These are phyloP conservation scores for Atta cephalotes DNA, from an alignment of 1,140 invertebrate species.

Conservation along the genomic window DNA sequence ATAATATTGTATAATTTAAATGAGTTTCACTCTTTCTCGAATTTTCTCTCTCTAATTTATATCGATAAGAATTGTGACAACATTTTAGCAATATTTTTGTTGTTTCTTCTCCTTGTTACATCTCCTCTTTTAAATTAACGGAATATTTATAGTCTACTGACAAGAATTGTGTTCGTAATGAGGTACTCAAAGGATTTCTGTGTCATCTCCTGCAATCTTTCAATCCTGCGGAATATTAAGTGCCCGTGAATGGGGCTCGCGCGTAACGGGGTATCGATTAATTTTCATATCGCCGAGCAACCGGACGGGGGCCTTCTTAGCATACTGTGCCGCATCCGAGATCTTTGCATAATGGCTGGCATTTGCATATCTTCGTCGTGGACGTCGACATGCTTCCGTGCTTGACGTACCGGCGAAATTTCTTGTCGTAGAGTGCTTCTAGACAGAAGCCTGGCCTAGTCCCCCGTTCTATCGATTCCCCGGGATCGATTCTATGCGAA, in stretches of 20 bases:
- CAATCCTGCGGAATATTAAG: slow-evolving; percentile 41
- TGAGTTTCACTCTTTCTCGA: not conserved
- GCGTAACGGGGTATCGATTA: slow-evolving; percentile 60
- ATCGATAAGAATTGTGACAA: not conserved
- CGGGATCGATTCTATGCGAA: slow-evolving; percentile 18
- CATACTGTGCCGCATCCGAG: slow-evolving; percentile 67
- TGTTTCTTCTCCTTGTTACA: no score
- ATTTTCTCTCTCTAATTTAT: not conserved
- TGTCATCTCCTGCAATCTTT: slow-evolving; percentile 29
- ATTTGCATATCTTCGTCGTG: slow-evolving; percentile 65
- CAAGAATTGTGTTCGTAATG: not conserved
- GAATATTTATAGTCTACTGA: not conserved
- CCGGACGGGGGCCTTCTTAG: slow-evolving; percentile 63
- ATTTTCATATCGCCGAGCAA: slow-evolving; percentile 60
- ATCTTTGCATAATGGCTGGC: slow-evolving; percentile 61
- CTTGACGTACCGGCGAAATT: slow-evolving; percentile 59
- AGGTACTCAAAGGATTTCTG: slow-evolving; percentile 16
- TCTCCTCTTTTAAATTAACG: not conserved
- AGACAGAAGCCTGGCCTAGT: slow-evolving; percentile 37
- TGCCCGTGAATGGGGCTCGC: slow-evolving; percentile 14
- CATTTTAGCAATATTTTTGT: no score
- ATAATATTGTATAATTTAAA: not conserved
- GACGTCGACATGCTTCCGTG: slow-evolving; percentile 25
- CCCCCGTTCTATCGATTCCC: slow-evolving; percentile 13
- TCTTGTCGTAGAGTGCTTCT: slow-evolving; percentile 52